Conservation (phyloP, 2,888 invertebrate species). For the Sclerodermus sp. region DNA sequence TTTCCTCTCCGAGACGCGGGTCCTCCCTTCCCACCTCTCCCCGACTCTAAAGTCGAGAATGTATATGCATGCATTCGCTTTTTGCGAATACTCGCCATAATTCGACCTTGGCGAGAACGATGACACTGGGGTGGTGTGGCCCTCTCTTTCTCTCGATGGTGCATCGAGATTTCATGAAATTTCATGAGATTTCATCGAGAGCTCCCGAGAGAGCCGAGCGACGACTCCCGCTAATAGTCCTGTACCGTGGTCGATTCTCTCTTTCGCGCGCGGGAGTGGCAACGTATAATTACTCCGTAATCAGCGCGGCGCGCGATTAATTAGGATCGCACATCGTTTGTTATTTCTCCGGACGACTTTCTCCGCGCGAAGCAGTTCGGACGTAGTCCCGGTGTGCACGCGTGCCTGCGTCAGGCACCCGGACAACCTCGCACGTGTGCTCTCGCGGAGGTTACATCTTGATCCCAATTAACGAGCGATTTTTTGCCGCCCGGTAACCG, state of each 20-base stretch:
- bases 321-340: conserved; percentile 49
- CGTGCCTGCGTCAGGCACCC: conserved; percentile 2
- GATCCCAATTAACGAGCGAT: conserved; percentile 42
- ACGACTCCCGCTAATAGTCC: too few species aligned
- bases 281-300: conserved; percentile 49
- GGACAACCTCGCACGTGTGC: neutral
- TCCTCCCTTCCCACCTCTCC: too few species aligned
- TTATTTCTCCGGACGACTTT: conserved; percentile 35
- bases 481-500: conserved; percentile 23
- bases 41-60: too few species aligned
- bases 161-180: too few species aligned
- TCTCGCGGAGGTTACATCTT: conserved; percentile 34
- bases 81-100: too few species aligned
- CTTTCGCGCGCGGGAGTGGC: conserved; percentile 35
- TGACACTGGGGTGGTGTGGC: too few species aligned
- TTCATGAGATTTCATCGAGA: too few species aligned
- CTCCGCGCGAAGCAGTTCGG: conserved; percentile 5
- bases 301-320: conserved; percentile 49
- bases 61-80: too few species aligned
- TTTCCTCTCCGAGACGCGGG: too few species aligned
- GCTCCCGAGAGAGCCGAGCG: too few species aligned
- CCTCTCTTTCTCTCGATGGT: too few species aligned
- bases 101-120: too few species aligned
- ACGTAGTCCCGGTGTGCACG: conserved; percentile 10
- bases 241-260: conserved; percentile 3